Evolutionary conservation across 1,140 invertebrate species (phyloP).

Genomic region (Uloborus diversus): DNA sequence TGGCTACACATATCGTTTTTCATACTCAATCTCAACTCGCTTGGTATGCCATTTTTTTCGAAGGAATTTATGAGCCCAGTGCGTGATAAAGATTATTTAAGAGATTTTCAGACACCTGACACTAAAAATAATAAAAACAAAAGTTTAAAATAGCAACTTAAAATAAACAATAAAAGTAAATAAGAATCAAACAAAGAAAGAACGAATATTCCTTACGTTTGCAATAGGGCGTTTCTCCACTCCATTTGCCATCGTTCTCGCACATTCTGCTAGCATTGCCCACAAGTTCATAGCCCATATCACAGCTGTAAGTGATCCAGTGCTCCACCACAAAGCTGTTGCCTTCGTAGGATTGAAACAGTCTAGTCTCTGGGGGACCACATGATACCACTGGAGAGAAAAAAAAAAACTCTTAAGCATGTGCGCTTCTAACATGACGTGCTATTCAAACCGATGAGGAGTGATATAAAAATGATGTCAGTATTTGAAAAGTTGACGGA

Average conservation of each 20-base stretch:
- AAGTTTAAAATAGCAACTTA: too few relatives aligned
- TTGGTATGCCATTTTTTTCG: too few relatives aligned
- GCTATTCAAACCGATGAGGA: not conserved
- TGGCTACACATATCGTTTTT: too few relatives aligned
- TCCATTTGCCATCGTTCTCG: constrained; percentile 82
- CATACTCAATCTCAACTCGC: too few relatives aligned
- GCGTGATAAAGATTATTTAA: too few relatives aligned
- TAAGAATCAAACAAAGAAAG: not conserved
- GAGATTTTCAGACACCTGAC: too few relatives aligned
- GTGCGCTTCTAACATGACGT: not conserved
- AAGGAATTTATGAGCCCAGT: too few relatives aligned
- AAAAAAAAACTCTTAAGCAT: not conserved
- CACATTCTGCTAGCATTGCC: constrained; percentile 83
- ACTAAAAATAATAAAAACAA: too few relatives aligned
- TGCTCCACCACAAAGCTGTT: constrained; percentile 78
- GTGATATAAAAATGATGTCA: not conserved
- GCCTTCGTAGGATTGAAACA: constrained; percentile 66
- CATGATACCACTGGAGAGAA: constrained; percentile 58
- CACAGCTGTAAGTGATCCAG: constrained; percentile 81
- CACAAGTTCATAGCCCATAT: constrained; percentile 79
- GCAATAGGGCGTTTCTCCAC: constrained; percentile 79
- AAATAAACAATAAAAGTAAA: too few relatives aligned
- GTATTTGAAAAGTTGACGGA: not conserved
- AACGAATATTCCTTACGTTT: constrained; percentile 80
- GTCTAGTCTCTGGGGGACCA: constrained; percentile 50